Conservation (phyloP, 2,113 vertebrate species). For the Thryonomys swinderianus region DNA sequence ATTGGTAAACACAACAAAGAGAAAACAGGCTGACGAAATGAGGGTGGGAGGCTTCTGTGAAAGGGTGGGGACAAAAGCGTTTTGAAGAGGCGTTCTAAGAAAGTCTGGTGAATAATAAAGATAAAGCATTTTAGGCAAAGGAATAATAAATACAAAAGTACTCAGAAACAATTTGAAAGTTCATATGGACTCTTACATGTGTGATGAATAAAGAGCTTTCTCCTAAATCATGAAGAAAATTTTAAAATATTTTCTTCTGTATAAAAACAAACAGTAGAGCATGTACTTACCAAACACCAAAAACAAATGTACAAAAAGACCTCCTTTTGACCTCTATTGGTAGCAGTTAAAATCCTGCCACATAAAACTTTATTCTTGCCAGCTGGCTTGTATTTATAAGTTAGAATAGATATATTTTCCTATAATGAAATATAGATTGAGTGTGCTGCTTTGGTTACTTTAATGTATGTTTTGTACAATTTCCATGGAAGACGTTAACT, state of each 20-base stretch:
- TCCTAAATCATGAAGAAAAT: not conserved
- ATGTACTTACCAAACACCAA: not conserved
- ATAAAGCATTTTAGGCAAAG: not conserved
- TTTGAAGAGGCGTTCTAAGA: not conserved
- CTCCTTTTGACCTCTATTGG: not conserved
- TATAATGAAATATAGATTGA: conserved; percentile 21
- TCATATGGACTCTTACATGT: not conserved
- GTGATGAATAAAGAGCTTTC: not conserved
- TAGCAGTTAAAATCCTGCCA: not conserved
- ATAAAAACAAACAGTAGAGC: not conserved
- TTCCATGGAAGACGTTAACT: conserved; percentile 31
- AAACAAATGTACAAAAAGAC: not conserved
- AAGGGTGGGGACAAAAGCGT: not conserved
- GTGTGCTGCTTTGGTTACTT: not conserved
- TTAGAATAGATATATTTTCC: conserved; percentile 38
- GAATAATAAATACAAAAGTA: not conserved
- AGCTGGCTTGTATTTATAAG: not conserved
- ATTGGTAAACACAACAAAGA: not conserved
- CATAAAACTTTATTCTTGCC: not conserved
- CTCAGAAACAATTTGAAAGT: not conserved
- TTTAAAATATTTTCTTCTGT: not conserved
- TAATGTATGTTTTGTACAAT: not conserved
- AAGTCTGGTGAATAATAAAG: not conserved
- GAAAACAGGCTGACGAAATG: not conserved
- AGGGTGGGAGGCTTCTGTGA: not conserved